These are phyloP conservation scores for Leucopternis melanops DNA, from an alignment of 2,113 vertebrate genomes.

Conservation along the genomic window DNA sequence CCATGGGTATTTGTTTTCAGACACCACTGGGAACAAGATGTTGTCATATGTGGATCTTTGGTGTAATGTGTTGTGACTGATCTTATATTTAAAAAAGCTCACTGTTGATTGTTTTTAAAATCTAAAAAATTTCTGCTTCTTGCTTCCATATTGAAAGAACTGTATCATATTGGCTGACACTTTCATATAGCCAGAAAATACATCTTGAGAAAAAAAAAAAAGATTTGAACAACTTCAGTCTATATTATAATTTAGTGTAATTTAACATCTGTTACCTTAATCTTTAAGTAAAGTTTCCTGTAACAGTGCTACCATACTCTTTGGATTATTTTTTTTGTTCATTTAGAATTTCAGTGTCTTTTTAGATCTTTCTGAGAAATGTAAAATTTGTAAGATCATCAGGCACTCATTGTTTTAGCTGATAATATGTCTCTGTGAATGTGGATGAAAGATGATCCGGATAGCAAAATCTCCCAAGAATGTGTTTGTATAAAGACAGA, in stretches of 20 bases:
- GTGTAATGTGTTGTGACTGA: not conserved
- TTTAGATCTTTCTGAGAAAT: not conserved
- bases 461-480: not conserved
- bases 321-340: not conserved
- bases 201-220: not conserved
- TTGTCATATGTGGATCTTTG: not conserved
- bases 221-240: not conserved
- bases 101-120: not conserved
- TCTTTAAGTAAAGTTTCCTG: not conserved
- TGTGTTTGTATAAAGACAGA: not conserved
- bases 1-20: not conserved
- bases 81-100: not conserved
- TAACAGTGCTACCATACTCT: not conserved
- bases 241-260: not conserved
- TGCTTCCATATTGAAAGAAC: not conserved
- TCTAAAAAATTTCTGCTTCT: not conserved
- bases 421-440: not conserved
- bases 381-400: not conserved
- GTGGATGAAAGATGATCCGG: not conserved
- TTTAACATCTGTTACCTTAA: not conserved
- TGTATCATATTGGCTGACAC: not conserved
- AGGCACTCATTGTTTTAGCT: not conserved
- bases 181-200: not conserved
- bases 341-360: not conserved
- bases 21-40: not conserved